A percentile compares a stretch with the other conserved stretches of the same genome.
Conservation (phyloP, 35 echinoderm and acorn worm species). For the Acanthaster planci region DNA sequence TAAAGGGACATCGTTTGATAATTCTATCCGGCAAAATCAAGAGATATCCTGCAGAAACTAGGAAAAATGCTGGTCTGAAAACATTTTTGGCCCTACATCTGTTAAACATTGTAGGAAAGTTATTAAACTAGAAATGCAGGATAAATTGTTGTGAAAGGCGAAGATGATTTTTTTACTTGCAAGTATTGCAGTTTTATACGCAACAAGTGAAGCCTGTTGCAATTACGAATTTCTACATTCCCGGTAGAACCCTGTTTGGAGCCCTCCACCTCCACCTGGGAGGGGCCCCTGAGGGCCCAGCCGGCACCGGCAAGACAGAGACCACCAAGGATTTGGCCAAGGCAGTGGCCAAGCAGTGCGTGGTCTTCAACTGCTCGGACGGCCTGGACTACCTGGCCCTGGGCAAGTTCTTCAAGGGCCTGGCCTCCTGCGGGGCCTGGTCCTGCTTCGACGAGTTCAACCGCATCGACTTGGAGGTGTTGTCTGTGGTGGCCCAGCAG, state of each 20-base stretch:
- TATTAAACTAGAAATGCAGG: no score
- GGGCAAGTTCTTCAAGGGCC: slow-evolving; percentile 97
- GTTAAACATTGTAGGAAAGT: no score
- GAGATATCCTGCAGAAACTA: no score
- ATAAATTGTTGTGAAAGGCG: no score
- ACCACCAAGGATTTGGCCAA: slow-evolving; percentile 99
- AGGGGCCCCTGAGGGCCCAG: slow-evolving; percentile 89
- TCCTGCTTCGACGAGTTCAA: slow-evolving; percentile 99
- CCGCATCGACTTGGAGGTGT: slow-evolving; percentile 93
- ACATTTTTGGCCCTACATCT: no score
- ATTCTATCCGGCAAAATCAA: no score
- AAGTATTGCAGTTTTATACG: background rate
- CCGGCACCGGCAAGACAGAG: slow-evolving; percentile 92
- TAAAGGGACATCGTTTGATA: no score
- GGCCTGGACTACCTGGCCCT: slow-evolving; percentile 96
- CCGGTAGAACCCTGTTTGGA: slow-evolving; percentile 84
- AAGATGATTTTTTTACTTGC: no score
- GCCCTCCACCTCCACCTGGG: slow-evolving; percentile 94
- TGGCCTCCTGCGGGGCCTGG: slow-evolving; percentile 97
- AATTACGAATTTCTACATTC: background rate
- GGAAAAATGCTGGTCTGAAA: no score
- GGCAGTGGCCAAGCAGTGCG: slow-evolving; percentile 97
- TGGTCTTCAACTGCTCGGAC: slow-evolving; percentile 98
- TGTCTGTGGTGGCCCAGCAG: slow-evolving; percentile 98
- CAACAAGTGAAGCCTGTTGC: background rate